Evolutionary conservation across 2,797 vertebrate genomes (phyloP).

Genomic region (Petrocephalus sullivani): DNA sequence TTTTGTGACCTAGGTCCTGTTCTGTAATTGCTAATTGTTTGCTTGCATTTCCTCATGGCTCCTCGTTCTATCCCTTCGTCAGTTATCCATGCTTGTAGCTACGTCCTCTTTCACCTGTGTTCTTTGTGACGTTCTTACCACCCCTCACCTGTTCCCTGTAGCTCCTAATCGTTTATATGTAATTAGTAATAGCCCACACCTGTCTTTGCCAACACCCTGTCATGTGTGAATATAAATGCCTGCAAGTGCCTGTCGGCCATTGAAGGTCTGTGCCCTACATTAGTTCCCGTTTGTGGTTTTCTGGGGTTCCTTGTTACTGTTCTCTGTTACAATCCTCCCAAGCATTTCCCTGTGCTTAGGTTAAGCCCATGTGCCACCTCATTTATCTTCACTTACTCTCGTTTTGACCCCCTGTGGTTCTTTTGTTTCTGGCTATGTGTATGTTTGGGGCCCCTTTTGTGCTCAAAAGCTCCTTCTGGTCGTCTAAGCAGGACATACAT

Average conservation of each 20-base stretch:
- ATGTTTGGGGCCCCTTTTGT: not conserved
- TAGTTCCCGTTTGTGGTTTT: not conserved
- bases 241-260: not conserved
- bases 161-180: not conserved
- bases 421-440: not conserved
- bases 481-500: not conserved
- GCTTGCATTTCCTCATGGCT: not conserved
- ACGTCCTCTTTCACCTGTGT: not conserved
- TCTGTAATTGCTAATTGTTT: not conserved
- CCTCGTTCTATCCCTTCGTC: not conserved
- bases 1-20: not conserved
- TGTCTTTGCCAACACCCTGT: not conserved
- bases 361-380: not conserved
- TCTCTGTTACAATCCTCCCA: not conserved
- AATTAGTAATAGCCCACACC: not conserved
- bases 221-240: not conserved
- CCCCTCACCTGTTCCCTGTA: not conserved
- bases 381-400: not conserved
- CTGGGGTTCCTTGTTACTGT: not conserved
- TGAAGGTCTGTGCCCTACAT: not conserved
- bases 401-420: not conserved
- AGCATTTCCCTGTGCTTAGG: not conserved
- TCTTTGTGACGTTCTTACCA: not conserved
- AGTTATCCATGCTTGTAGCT: not conserved
- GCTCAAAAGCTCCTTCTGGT: not conserved